Base-by-base conservation (phyloP, 2,888 invertebrate genomes). In the Philereme vetulata region DNA sequence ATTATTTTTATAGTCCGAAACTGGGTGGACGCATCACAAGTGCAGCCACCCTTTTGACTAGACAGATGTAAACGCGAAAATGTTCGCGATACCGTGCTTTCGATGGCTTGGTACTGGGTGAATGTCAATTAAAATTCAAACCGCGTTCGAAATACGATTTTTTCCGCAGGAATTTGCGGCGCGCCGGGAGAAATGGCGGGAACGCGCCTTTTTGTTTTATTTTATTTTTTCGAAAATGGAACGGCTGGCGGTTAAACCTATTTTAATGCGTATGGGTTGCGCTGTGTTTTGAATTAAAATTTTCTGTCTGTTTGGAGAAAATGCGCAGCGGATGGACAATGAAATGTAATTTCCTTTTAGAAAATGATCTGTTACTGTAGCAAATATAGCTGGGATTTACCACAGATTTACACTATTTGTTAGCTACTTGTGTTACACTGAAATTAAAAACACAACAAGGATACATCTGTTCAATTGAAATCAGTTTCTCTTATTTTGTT, bases 91-190 rank as follows among this genome's bases (percentile, higher is more conserved):
- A 80, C 77, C 80, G 76, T 76, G 74, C 76, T 70, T 64, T 66
- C 71, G 75, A 75, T 76, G 75, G 78, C 81, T 75, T 76, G 67
- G 66, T 74, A 78, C 78, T 81, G 81, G 77, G 81, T 87, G 88
- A 89, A 86, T 86, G 89, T 90, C 92, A 90, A 93, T 93, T 93
- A 92, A 92, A 92, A 93, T 93, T 92, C 92, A 92, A 90, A 90
- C 86, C 89, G 86, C 92, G 93, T 91, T 86, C 90, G 90, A 88
- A 92, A 91, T 90, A 90, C 92, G 92, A 92, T 92, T 92, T 92
- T 92, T 92, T 91, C 88, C 86, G 80, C 80, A 83, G 92, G 92
- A 90, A 92, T 92, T 90, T 90, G 90, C 84, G 90, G 90, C 85
- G 86, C 78, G 86, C 85, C 80, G 82, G 76, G 85, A 85, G 90